Evolutionary conservation across 2,797 vertebrate genomes (phyloP), one percentile per base, ranked within the genome.

Genomic region (Catharus ustulatus): DNA sequence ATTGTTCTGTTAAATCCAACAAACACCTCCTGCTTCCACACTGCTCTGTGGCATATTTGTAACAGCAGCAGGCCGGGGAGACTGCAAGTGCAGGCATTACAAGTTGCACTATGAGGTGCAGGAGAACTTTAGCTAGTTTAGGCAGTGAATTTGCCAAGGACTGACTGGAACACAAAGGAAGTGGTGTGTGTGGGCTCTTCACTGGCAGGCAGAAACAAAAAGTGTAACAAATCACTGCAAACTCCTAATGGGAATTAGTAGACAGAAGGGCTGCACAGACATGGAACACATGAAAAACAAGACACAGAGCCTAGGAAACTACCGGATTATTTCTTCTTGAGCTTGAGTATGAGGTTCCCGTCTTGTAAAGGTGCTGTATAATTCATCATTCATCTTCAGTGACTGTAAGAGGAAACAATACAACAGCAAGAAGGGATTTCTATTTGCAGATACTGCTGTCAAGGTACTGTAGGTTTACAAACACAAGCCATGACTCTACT

Each of bases 131-230:
- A 79, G 38, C 48, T 78, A 68, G 30, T 84, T 87, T 54, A 67
- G 75, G 45, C 64, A 67, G 49, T 87, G 93, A 85, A 92, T 95
- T 93, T 92, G 58, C 73, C 0, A 0, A 68, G 62, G 43, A 64
- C 38, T 92, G 79, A 87, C 57, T 87, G 54, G 22, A 74, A 51
- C 64, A 95, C 75, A 95, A 87, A 94, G 57, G 59, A 64, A 55
- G 46, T 30, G 46, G 22, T 40, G 34, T 8, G 7, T 5, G 49
- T 11, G 34, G 22, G 51, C 34, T 93, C 69, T 78, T 84, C 67
- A 57, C 45, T 79, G 72, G 59, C 57, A 61, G 36, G 6, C 27
- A 61, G 77, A 84, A 91, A 91, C 74, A 88, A 95, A 91, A 90
- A 89, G 45, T 9, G 0, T 61, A 93, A 96, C 59, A 82, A 93